These are phyloP conservation scores for Danio aesculapii DNA, from an alignment of 2,797 vertebrate species.

Conservation along the genomic window DNA sequence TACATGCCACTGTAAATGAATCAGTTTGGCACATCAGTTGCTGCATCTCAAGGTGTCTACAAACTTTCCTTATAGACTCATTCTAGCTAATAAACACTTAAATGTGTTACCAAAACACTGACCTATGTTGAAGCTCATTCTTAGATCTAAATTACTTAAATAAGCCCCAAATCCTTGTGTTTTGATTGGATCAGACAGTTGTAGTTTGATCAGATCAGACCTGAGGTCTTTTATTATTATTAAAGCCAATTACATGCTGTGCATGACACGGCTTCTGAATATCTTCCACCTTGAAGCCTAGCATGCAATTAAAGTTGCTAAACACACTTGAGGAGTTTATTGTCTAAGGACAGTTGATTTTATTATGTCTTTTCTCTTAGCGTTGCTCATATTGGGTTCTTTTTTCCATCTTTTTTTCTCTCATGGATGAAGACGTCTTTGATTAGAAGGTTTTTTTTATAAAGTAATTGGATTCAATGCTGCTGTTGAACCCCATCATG, in stretches of 20 bases:
- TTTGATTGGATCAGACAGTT: neutral
- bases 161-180: neutral
- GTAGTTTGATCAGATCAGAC: neutral
- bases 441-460: constrained; percentile 54
- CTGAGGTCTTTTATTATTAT: neutral
- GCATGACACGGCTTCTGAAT: neutral
- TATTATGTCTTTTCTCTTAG: constrained; percentile 29
- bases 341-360: constrained; percentile 21
- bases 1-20: too few relatives aligned
- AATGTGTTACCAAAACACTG: neutral
- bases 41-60: neutral
- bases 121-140: neutral
- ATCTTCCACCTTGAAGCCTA: constrained; percentile 3
- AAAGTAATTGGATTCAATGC: constrained; percentile 56
- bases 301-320: neutral
- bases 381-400: constrained; percentile 55
- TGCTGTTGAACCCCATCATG: constrained; percentile 51
- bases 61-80: neutral
- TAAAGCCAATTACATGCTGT: neutral
- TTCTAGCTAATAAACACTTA: neutral
- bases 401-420: constrained; percentile 44
- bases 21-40: neutral
- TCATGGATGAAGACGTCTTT: constrained; percentile 54
- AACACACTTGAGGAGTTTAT: constrained; percentile 37
- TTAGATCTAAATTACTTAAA: neutral